Evolutionary conservation across 2,113 vertebrate species (phyloP).

Genomic region (Guaruba guarouba): DNA sequence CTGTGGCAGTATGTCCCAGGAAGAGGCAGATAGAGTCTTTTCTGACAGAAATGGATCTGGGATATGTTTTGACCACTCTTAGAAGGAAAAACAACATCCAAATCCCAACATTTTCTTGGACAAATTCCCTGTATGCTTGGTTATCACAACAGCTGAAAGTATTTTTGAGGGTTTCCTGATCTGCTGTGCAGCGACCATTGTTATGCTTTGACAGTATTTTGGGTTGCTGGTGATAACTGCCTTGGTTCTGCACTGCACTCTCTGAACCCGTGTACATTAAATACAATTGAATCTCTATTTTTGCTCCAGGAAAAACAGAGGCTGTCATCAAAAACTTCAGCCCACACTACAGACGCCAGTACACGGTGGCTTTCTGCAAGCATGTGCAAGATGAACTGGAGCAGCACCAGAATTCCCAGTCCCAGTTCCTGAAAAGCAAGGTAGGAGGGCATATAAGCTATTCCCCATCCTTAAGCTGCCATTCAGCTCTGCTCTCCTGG

Average conservation of each 20-base stretch:
- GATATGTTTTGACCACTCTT: neutral
- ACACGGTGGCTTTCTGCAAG: conserved; percentile 79
- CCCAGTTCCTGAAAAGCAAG: conserved; percentile 82
- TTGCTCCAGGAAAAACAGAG: conserved; percentile 79
- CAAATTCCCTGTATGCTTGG: neutral
- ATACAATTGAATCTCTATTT: neutral
- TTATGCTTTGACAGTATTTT: accelerated
- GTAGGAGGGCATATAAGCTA: conserved; percentile 52
- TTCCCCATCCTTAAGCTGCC: neutral
- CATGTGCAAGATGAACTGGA: conserved; percentile 84
- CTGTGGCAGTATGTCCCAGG: neutral
- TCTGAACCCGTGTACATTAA: neutral
- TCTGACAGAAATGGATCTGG: neutral
- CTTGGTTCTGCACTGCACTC: neutral
- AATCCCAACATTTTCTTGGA: neutral
- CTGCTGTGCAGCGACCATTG: neutral
- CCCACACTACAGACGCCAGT: conserved; percentile 84
- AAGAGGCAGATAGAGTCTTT: neutral
- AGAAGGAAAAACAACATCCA: neutral
- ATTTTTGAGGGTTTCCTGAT: neutral
- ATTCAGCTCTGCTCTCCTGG: neutral
- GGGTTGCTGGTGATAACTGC: neutral
- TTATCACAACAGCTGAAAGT: neutral
- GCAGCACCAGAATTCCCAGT: conserved; percentile 74
- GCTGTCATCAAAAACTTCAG: conserved; percentile 82